Conservation (phyloP, 2,113 vertebrate species). For the Caranx ignobilis region DNA sequence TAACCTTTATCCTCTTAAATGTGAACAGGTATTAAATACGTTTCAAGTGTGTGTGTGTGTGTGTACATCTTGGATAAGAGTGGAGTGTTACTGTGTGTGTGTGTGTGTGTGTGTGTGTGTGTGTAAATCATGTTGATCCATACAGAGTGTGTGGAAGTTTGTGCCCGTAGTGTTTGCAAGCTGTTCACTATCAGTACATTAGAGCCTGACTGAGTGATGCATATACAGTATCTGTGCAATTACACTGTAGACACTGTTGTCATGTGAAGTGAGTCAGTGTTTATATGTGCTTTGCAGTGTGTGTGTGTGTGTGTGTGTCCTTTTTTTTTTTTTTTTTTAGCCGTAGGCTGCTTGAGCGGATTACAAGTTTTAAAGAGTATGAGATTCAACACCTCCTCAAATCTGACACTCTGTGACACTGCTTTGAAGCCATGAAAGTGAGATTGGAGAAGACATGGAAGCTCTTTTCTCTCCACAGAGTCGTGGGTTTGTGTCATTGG, state of each 20-base stretch:
- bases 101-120: conserved; percentile 5
- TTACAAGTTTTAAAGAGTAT: conserved; percentile 87
- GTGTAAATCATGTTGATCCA: not conserved
- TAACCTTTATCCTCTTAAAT: conserved; percentile 58
- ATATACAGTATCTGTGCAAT: conserved; percentile 35
- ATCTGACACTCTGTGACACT: conserved; percentile 76
- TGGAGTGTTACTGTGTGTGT: conserved; percentile 7
- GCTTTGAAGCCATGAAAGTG: conserved; percentile 79
- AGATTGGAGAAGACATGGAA: conserved; percentile 74
- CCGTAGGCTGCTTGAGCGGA: conserved; percentile 79
- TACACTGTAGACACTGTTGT: conserved; percentile 31
- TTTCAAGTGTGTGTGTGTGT: conserved; percentile 42
- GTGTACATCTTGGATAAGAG: conserved; percentile 8
- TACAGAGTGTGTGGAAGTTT: not conserved
- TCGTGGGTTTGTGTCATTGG: conserved; percentile 80
- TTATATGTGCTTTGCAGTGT: conserved; percentile 23
- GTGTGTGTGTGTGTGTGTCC: conserved; percentile 41
- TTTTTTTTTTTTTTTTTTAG: conserved; percentile 45
- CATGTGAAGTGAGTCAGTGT: conserved; percentile 40
- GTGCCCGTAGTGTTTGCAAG: not conserved
- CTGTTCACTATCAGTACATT: conserved; percentile 5
- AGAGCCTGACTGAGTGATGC: not conserved
- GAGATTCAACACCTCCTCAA: conserved; percentile 81
- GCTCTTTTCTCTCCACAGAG: conserved; percentile 73
- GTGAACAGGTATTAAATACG: conserved; percentile 58